phyloP scores from a whole-genome alignment of 1,140 invertebrate species.

The Trichonephila clavata region DNA sequence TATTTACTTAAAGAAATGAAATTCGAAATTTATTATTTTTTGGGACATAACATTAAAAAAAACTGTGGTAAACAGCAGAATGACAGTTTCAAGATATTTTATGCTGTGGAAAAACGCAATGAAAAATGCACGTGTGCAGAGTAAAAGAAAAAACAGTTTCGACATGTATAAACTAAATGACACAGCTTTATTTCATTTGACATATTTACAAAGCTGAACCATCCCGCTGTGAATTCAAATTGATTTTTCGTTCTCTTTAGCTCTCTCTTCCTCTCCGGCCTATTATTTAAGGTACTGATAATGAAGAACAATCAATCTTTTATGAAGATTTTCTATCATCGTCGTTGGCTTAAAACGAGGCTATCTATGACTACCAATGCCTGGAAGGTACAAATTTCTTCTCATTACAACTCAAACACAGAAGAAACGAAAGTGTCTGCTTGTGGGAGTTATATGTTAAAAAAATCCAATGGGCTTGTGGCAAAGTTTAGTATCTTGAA shows the following conservation, averaged over 20 bases:
- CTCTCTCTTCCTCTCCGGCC: too few relatives aligned
- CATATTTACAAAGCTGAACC: not conserved
- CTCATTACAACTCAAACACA: not conserved
- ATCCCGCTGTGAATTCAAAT: conserved; percentile 3
- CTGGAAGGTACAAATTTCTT: not conserved
- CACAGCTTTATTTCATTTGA: conserved; percentile 26
- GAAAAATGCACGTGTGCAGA: too few relatives aligned
- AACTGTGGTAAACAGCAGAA: too few relatives aligned
- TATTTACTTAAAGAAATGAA: too few relatives aligned
- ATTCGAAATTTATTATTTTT: too few relatives aligned
- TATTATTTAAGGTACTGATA: conserved; percentile 5
- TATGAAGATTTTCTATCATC: conserved; percentile 4
- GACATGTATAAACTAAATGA: not conserved
- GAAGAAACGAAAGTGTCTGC: not conserved
- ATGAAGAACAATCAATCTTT: conserved; percentile 15
- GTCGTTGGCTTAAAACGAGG: not conserved
- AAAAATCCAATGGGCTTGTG: not conserved
- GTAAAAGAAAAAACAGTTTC: not conserved
- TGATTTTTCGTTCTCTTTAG: not conserved
- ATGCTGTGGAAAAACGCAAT: too few relatives aligned
- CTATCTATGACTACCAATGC: not conserved
- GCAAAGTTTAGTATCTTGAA: not conserved
- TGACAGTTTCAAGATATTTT: too few relatives aligned
- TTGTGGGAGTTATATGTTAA: not conserved
- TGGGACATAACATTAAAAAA: too few relatives aligned